A percentile compares a stretch with the other conserved stretches of the same genome.
Conservation (phyloP, 1,140 invertebrate genomes). For the Arion vulgaris region DNA sequence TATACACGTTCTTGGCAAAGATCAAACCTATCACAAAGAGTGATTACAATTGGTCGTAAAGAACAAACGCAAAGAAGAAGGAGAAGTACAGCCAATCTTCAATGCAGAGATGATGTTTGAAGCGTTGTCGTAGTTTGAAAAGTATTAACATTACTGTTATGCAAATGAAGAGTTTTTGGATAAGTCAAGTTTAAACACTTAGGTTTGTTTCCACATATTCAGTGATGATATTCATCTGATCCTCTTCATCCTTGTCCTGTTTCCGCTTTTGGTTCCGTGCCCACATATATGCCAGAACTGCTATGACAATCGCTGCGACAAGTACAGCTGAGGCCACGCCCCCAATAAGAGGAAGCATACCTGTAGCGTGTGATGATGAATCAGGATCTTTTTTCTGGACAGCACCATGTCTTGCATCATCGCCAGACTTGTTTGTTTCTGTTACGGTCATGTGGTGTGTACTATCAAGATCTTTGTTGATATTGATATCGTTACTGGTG, state of each 20-base stretch:
- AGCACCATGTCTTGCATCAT: neutral
- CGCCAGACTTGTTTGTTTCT: neutral
- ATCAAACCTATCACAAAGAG: no score
- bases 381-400: neutral
- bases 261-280: slow-evolving; percentile 39
- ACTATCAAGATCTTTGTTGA: neutral
- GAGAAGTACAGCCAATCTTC: no score
- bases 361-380: neutral
- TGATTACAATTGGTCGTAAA: no score
- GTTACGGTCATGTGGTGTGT: neutral
- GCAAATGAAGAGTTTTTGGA: neutral
- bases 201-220: slow-evolving; percentile 29
- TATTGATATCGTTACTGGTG: neutral
- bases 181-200: neutral
- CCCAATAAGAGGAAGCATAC: slow-evolving; percentile 51
- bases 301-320: slow-evolving; percentile 48
- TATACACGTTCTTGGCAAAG: no score
- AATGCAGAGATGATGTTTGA: no score
- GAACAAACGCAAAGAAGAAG: no score
- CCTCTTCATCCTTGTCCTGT: slow-evolving; percentile 38
- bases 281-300: slow-evolving; percentile 40
- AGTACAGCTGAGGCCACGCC: slow-evolving; percentile 50
- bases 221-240: slow-evolving; percentile 44
- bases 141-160: no score
- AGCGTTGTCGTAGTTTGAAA: no score